Evolutionary conservation across 2,113 vertebrate species (phyloP).

Genomic region (Corythornis vintsioides): DNA sequence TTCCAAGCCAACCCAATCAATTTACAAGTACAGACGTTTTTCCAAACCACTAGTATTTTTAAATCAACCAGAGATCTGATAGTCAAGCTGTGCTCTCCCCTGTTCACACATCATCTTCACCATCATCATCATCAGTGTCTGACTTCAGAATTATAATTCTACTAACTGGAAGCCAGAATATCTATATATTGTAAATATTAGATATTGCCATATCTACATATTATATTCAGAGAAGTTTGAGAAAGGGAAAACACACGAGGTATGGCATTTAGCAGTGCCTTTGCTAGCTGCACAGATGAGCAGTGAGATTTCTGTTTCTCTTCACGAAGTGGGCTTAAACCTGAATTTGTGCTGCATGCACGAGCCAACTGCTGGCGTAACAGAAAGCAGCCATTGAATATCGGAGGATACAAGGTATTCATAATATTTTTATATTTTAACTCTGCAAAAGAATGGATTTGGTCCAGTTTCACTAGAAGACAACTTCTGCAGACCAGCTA

Average conservation of each 20-base stretch:
- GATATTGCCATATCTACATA: not conserved
- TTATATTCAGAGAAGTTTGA: not conserved
- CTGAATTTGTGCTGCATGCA: not conserved
- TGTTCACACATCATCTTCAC: not conserved
- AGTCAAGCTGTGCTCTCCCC: not conserved
- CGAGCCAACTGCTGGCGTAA: not conserved
- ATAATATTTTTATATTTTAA: not conserved
- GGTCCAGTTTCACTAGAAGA: not conserved
- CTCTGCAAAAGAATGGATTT: not conserved
- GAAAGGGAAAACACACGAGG: not conserved
- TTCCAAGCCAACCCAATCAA: not conserved
- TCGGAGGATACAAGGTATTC: not conserved
- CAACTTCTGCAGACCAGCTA: not conserved
- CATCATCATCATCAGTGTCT: fast-evolving
- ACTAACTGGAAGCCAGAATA: not conserved
- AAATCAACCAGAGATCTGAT: not conserved
- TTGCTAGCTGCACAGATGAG: not conserved
- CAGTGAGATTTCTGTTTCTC: not conserved
- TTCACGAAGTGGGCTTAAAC: not conserved
- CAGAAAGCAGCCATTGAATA: not conserved
- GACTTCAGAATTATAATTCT: not conserved
- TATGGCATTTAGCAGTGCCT: not conserved
- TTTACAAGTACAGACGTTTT: not conserved
- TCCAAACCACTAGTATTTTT: not conserved
- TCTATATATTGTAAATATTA: not conserved